Evolutionary conservation across 2,888 invertebrate genomes (phyloP), one percentile per base, ranked within the genome.

Genomic region (Acrobasis consociella): DNA sequence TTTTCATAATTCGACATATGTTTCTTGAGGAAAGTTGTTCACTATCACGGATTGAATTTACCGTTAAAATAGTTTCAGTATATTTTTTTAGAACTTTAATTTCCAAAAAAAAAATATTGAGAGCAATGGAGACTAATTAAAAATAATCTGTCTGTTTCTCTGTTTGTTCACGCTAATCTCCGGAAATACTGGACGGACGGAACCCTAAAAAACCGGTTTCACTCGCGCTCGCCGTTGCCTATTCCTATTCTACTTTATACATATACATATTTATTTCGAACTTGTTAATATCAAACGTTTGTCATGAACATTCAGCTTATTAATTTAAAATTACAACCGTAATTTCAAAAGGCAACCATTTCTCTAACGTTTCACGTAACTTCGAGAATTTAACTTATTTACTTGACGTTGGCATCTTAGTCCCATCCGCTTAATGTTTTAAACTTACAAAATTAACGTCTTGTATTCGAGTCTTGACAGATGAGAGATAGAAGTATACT

Each of bases 331-430:
- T 56, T n/a, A 39, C 39, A 55, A 56, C 16, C 17, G 42, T 42
- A 22, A 56, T 42, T 56, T 42, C 42, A 56, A 56, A 56, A 22
- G 56, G 42, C 42, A 46, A 56, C 22, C 15, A 9, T 37, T 15
- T 9, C 38, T 56, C 38, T 17, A 39, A 5, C 17, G 22, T 42
- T 42, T 56, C 22, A 17, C 42, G 16, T 56, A 56, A 56, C 17
- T 56, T 56, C 22, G n/a, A 55, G 42, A 42, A 56, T 56, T 42
- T 39, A 56, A 56, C 56, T 56, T 42, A 56, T 56, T 55, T 56
- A 56, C n/a, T 22, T n/a, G 56, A 56, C 39, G 42, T 39, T 8
- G 16, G 15, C 13, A 22, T 42, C 56, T 42, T 56, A 46, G 8
- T 56, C 56, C 42, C 56, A 56, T 56, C 56, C 22, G 22, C 13